Base-by-base conservation (phyloP, 2,797 vertebrate species). In the Phalanger gymnotis region DNA sequence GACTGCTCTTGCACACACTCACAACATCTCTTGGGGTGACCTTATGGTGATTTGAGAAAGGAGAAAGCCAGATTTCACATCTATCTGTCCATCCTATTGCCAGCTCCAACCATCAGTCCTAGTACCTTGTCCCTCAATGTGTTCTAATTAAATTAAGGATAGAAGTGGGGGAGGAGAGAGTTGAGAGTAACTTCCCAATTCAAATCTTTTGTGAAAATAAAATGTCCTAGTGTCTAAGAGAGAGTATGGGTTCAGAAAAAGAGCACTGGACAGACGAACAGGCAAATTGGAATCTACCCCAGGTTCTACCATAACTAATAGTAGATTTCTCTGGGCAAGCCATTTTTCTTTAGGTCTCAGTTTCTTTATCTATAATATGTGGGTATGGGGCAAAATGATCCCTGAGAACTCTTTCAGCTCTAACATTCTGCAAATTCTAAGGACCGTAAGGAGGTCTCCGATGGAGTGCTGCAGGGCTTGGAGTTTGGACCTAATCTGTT, bases 1-100 rank as follows among this genome's bases (percentile, higher is more conserved):
- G 98, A 96, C 96, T 98, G 97, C 96, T 97, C 95, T 93, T 94
- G n/a, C 97, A 98, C 97, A 96, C 97, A 95, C 97, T 97, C 96
- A 90, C 96, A 97, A 97, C 97, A n/a, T 95, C 96, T 92, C 92
- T 22, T 34, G 93, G 0, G 22, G 54, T 16, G 5, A 94, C 95
- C 96, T 96, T 93, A 53, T 94, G 91, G 93, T 94, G 92, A 73
- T 93, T 95, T 95, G 95, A 96, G 94, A 92, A 94, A 94, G 1
- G 55, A 66, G 54, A 51, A 57, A 57, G 95, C 92, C 73, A 90
- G 73, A 31, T 4, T 47, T 54, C 94, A 40, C 53, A 51, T 95
- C 97, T 97, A 97, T 97, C 97, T 98, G 97, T 91, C 96, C 94
- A 93, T 92, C 92, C 92, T 89, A 34, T 90, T 92, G 91, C 54